Evolutionary conservation across 2,888 invertebrate species (phyloP), one percentile per base, ranked within the genome.

Genomic region (Dermolepida albohirtum): DNA sequence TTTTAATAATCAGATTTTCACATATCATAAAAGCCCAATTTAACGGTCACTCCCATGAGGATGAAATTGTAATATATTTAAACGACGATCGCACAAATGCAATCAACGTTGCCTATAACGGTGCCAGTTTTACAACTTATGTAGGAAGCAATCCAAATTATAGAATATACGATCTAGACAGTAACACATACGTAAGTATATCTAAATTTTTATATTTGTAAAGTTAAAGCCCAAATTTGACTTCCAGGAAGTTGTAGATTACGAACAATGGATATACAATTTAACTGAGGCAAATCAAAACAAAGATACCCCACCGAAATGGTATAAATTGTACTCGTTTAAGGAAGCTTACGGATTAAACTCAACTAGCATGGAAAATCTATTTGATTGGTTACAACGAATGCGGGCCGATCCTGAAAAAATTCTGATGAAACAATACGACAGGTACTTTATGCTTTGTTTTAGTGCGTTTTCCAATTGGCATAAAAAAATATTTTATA

Each of bases 11-110:
- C 5, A 90, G 95, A 80, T 96, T 92, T 80, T 87, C 90, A 14
- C 85, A 87, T 43, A 93, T 89, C 22, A 92, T 96, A 62, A 86
- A 86, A 2, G 94, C 89, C 0, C 92, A 95, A 80, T 95, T 95
- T 80, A 93, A 91, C 77, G 96, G 94, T 0, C 95, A 95, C 79
- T 90, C 91, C 0, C 95, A 95, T 78, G 86, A 86, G 0, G 94
- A 95, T 75, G 90, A 92, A 78, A 87, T 93, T 74, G 89, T 89
- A 76, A 82, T 95, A 62, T 91, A 90, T 80, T 94, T 92, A 78
- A 86, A 86, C 70, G 77, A 82, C 12, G 78, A 84, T 2, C 84
- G 86, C 43, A 85, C 85, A 11, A 81, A 82, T 0, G 79, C 85
- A 47, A 87, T 94, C 0, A 90, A 88, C 72, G 86, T 95, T 1